Conservation (phyloP, 2,888 invertebrate species). For the Nymphalis c-album region DNA sequence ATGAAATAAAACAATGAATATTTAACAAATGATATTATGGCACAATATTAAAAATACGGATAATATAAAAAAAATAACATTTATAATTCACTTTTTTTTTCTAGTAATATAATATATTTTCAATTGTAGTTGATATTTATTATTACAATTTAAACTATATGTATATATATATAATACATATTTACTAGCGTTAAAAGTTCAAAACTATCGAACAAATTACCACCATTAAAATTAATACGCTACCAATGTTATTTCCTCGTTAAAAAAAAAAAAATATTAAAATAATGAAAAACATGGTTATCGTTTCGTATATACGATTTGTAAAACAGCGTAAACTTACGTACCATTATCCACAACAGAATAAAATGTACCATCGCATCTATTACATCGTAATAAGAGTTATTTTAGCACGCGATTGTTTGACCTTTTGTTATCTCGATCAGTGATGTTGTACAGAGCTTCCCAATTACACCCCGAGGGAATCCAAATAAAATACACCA, state of each 20-base stretch:
- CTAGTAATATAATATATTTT: no score
- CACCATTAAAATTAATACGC: slow-evolving; percentile 11
- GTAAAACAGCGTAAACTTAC: slow-evolving; percentile 2
- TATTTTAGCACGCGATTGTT: slow-evolving; percentile 14
- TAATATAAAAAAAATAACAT: no score
- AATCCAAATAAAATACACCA: slow-evolving; percentile 59
- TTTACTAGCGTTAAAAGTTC: background rate
- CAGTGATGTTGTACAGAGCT: slow-evolving; percentile 16
- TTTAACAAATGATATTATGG: no score
- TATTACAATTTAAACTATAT: no score
- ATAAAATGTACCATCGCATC: slow-evolving; percentile 11
- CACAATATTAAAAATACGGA: no score
- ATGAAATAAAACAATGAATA: slow-evolving; percentile 1
- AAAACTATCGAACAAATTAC: background rate
- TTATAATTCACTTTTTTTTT: no score
- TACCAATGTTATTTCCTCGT: slow-evolving; percentile 14
- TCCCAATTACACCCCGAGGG: slow-evolving; percentile 51
- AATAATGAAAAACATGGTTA: background rate
- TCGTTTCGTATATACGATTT: slow-evolving; percentile 5
- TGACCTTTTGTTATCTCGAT: slow-evolving; percentile 15
- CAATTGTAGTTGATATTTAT: no score
- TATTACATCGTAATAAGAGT: slow-evolving; percentile 15
- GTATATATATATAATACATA: no score
- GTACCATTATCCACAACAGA: background rate
- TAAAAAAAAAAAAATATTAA: slow-evolving; percentile 21